A percentile compares a stretch with the other conserved stretches of the same genome.
These are phyloP conservation scores for Jacana jacana DNA, from an alignment of 2,113 vertebrate species.

Conservation along the genomic window DNA sequence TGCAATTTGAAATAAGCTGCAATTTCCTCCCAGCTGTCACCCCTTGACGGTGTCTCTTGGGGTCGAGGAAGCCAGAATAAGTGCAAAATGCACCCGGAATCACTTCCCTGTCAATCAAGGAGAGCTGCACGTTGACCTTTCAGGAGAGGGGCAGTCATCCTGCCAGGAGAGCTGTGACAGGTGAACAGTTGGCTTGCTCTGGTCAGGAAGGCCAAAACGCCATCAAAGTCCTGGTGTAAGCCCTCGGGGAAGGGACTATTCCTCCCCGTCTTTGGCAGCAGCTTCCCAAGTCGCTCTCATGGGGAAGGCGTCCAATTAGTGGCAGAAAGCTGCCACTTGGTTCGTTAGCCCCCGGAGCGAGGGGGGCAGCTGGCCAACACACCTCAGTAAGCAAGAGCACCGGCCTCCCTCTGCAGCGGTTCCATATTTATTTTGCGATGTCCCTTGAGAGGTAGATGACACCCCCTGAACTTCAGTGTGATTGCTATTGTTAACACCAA, in stretches of 20 bases:
- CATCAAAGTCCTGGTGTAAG: not conserved
- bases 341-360: not conserved
- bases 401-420: rapidly evolving
- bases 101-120: not conserved
- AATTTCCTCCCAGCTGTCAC: not conserved
- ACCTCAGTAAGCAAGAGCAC: not conserved
- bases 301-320: not conserved
- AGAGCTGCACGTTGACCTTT: not conserved
- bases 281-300: not conserved
- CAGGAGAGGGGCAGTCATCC: not conserved
- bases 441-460: not conserved
- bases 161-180: not conserved
- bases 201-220: not conserved
- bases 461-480: not conserved
- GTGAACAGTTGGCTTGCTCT: not conserved
- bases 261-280: not conserved
- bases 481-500: not conserved
- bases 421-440: rapidly evolving
- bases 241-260: not conserved
- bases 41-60: not conserved
- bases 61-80: not conserved
- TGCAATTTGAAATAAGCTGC: not conserved
- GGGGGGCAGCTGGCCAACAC: not conserved
- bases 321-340: not conserved
- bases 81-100: not conserved